phyloP scores from a whole-genome alignment of 1,140 invertebrate genomes.

The Drosophila arizonae region DNA sequence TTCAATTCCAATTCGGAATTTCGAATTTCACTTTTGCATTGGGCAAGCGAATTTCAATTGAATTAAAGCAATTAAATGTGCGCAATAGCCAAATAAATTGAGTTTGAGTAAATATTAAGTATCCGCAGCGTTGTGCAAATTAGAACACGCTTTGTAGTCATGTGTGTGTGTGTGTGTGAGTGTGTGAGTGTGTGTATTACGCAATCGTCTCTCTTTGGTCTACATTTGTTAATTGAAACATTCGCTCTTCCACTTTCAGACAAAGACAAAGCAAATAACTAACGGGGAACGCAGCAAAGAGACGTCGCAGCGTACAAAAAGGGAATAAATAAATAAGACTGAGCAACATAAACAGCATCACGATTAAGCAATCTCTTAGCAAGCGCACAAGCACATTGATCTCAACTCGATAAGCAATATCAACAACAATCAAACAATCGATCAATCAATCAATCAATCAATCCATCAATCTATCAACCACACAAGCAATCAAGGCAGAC shows the following conservation, averaged over 20 bases:
- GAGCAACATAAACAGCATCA: constrained; percentile 67
- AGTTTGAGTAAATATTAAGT: constrained; percentile 65
- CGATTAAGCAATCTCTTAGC: constrained; percentile 53
- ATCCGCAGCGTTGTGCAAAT: constrained; percentile 50
- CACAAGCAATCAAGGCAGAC: background rate
- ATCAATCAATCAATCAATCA: constrained; percentile 17
- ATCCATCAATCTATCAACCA: background rate
- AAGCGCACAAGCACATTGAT: constrained; percentile 49
- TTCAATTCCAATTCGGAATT: constrained; percentile 21
- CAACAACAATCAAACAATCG: constrained; percentile 12
- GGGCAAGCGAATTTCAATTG: constrained; percentile 23
- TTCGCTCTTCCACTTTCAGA: constrained; percentile 16
- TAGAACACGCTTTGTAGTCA: background rate
- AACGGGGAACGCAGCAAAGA: constrained; percentile 24
- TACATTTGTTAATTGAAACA: constrained; percentile 36
- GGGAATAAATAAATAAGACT: constrained; percentile 62
- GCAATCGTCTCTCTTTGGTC: constrained; percentile 2
- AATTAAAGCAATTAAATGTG: constrained; percentile 31
- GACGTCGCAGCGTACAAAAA: constrained; percentile 60
- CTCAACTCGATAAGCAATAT: constrained; percentile 68
- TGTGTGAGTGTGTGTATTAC: constrained; percentile 7
- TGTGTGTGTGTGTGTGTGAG: background rate
- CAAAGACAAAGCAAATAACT: constrained; percentile 34
- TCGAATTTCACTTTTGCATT: constrained; percentile 42
- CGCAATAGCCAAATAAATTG: constrained; percentile 6